Evolutionary conservation across 1,140 invertebrate genomes (phyloP).

Genomic region (Centruroides sculpturatus): DNA sequence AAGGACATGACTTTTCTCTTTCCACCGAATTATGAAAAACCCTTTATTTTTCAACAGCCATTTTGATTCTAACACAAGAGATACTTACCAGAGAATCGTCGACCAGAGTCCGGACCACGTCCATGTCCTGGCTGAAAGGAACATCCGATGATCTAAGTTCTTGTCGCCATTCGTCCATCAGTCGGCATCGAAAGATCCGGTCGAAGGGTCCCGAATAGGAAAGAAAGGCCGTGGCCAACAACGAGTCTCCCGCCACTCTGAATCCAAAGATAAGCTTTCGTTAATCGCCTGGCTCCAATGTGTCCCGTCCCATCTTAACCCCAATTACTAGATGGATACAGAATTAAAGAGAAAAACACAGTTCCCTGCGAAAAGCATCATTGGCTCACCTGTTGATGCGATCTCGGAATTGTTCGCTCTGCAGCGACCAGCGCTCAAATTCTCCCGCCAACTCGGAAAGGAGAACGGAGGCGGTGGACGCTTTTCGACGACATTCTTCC

Average conservation of each 20-base stretch:
- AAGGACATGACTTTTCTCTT: too few species aligned
- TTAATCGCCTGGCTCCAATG: too few species aligned
- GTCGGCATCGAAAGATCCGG: constrained; percentile 73
- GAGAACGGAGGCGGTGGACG: constrained; percentile 84
- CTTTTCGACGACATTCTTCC: constrained; percentile 80
- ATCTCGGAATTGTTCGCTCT: constrained; percentile 70
- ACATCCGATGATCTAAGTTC: constrained; percentile 66
- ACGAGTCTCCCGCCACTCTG: constrained; percentile 81
- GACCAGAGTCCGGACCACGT: constrained; percentile 79
- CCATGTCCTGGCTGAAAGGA: constrained; percentile 68
- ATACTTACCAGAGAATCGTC: constrained; percentile 55
- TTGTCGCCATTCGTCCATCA: constrained; percentile 69
- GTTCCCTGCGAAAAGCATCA: constrained; percentile 15
- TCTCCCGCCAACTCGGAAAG: constrained; percentile 90
- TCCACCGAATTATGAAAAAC: too few species aligned
- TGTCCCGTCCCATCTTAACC: too few species aligned
- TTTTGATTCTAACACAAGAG: too few species aligned
- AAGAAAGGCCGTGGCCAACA: constrained; percentile 81
- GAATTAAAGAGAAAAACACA: too few species aligned
- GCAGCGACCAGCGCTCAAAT: constrained; percentile 87
- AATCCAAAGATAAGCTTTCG: constrained; percentile 9
- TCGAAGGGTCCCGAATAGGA: constrained; percentile 95
- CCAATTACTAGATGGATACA: too few species aligned
- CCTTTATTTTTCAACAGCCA: too few species aligned
- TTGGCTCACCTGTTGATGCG: constrained; percentile 32